Evolutionary conservation across 2,113 vertebrate genomes (phyloP), one percentile per base, ranked within the genome.

Genomic region (Chaetorhynchus papuensis): DNA sequence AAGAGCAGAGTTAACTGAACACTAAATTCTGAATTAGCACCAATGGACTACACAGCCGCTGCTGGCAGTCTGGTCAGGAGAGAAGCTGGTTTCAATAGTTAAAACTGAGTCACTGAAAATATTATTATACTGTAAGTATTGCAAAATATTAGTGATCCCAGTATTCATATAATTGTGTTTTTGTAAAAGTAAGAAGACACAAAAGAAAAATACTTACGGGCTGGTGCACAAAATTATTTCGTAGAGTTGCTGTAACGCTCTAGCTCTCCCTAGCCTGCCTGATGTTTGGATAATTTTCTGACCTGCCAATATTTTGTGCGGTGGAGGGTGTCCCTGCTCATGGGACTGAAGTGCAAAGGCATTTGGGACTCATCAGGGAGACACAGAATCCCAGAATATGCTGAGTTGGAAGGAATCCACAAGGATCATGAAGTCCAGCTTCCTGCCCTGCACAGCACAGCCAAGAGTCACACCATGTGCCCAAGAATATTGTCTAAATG

Each of bases 361-460:
- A 45, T 49, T 88, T 0, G 0, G 9, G 39, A 33, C 2, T 26
- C 4, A 3, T 2, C 4, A 42, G 37, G 16, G 9, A 53, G 20
- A 5, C 11, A 17, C 5, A 59, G 4, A 87, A 44, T 23, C 13
- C 7, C 21, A 66, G 37, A 87, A 37, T 23, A 45, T 9, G 33
- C 39, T 45, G 39, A 53, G 18, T 15, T 45, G 18, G 27, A 57
- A 66, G 20, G 8, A 13, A 56, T 8, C 13, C 15, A 56, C 10
- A 30, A 49, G 15, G 13, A 57, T 42, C 30, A 35, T 35, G n/a
- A 47, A 41, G 24, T 24, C 24, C 35, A 65, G 30, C 24, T 31
- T 26, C 50, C 30, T 49, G 13, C 10, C n/a, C 42, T 41, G 42
- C 42, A 49, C 42, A 30, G 30, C 24, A 39, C 12, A 30, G 18